Evolutionary conservation across 2,888 invertebrate species (phyloP).

Genomic region (Ectemnius continuus): DNA sequence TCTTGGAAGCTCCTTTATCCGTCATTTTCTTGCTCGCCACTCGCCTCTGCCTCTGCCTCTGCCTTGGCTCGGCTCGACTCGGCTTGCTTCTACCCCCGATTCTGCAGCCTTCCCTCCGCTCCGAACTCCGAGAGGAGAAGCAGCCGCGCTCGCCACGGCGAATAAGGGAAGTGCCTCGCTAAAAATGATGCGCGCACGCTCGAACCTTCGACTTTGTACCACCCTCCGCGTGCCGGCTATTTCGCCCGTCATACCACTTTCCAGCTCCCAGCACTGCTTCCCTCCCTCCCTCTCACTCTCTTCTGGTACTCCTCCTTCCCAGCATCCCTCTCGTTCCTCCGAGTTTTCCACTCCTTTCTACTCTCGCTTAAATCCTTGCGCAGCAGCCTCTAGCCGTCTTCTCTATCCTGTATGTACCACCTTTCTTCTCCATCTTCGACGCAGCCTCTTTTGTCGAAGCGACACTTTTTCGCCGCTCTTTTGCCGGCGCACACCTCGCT

Average conservation of each 20-base stretch:
- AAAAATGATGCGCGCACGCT: conserved; percentile 67
- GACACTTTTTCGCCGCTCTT: conserved; percentile 64
- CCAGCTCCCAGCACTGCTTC: conserved; percentile 1
- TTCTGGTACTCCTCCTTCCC: conserved; percentile 28
- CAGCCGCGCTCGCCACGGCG: conserved; percentile 52
- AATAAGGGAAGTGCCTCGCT: conserved; percentile 64
- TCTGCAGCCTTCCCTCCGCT: conserved; percentile 24
- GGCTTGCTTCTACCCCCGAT: conserved; percentile 43
- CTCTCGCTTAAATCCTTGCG: not conserved
- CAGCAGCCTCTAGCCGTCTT: conserved; percentile 18
- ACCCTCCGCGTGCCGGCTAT: conserved; percentile 18
- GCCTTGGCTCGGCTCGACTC: no score
- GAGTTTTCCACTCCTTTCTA: conserved; percentile 22
- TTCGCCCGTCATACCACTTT: conserved; percentile 46
- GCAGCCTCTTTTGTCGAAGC: conserved; percentile 53
- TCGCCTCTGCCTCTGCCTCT: conserved; percentile 55
- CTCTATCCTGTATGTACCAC: conserved; percentile 14
- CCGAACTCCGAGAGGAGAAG: no score
- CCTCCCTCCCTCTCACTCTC: conserved; percentile 30
- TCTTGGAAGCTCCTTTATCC: conserved; percentile 60
- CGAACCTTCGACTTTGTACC: conserved; percentile 47
- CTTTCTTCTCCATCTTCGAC: not conserved
- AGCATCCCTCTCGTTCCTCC: conserved; percentile 8
- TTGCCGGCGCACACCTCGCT: conserved; percentile 52
- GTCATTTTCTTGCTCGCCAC: conserved; percentile 61